phyloP scores from a whole-genome alignment of 2,113 vertebrate species.

The Ceyx margarethae region DNA sequence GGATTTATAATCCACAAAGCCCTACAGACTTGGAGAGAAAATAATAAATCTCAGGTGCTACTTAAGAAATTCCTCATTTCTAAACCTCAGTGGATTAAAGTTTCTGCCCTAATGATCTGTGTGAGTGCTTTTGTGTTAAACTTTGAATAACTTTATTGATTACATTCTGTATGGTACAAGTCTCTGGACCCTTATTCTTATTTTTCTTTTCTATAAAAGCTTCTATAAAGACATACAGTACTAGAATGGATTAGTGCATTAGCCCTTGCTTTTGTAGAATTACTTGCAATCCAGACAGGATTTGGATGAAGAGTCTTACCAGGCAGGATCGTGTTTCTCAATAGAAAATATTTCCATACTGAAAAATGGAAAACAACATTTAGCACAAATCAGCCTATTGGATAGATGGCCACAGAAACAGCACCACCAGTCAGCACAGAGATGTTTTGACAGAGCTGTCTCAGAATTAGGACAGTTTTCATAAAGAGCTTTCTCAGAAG shows the following conservation, averaged over 20 bases:
- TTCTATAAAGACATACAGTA: constrained; percentile 17
- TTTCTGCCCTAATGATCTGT: constrained; percentile 44
- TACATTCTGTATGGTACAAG: constrained; percentile 6
- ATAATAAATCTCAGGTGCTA: constrained; percentile 44
- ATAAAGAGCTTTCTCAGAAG: not conserved
- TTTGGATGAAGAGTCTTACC: constrained; percentile 48
- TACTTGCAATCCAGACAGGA: constrained; percentile 57
- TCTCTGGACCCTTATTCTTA: not conserved
- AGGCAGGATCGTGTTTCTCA: constrained; percentile 19
- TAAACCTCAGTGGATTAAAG: constrained; percentile 58
- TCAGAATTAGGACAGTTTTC: not conserved
- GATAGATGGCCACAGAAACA: not conserved
- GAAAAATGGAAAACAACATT: not conserved
- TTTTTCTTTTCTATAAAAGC: constrained; percentile 20
- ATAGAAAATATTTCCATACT: constrained; percentile 6
- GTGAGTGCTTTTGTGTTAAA: constrained; percentile 49
- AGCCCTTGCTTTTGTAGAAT: constrained; percentile 38
- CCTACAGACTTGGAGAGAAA: not conserved
- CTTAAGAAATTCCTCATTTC: constrained; percentile 64
- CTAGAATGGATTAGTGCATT: constrained; percentile 58
- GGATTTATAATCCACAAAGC: constrained; percentile 26
- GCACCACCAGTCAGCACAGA: not conserved
- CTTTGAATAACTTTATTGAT: constrained; percentile 62
- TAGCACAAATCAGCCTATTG: not conserved
- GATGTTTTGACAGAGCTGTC: not conserved